phyloP scores from a whole-genome alignment of 2,888 invertebrate genomes.

The Suillia variegata region DNA sequence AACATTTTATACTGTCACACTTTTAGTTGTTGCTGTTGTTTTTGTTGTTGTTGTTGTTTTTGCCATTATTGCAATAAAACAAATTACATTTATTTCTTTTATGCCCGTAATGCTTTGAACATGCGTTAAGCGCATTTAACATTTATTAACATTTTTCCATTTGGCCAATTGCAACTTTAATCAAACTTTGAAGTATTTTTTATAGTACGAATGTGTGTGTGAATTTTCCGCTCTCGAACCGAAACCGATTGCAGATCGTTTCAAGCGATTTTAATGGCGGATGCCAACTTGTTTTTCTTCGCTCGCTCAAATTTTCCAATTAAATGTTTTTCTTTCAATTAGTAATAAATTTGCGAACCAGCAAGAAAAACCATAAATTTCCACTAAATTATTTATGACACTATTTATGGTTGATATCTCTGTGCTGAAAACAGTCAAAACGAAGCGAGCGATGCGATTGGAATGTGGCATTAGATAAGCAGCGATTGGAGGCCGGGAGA shows the following conservation, averaged over 20 bases:
- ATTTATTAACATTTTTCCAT: not conserved
- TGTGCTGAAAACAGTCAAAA: too few relatives aligned
- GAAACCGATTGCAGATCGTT: not conserved
- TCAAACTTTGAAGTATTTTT: too few relatives aligned
- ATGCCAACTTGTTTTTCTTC: not conserved
- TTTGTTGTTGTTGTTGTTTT: not conserved
- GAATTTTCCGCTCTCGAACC: not conserved
- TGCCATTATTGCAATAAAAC: not conserved
- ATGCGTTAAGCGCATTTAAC: not conserved
- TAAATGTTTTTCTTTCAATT: not conserved
- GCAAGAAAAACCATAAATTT: not conserved
- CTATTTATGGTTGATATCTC: slow-evolving; percentile 1
- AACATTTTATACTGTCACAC: too few relatives aligned
- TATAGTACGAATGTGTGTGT: too few relatives aligned
- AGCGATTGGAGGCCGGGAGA: too few relatives aligned
- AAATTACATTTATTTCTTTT: not conserved
- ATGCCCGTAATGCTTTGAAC: too few relatives aligned
- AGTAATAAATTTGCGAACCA: not conserved
- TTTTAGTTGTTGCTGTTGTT: not conserved
- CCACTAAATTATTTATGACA: not conserved
- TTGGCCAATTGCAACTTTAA: not conserved
- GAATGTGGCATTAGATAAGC: not conserved
- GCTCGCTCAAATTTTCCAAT: not conserved
- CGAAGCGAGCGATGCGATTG: not conserved
- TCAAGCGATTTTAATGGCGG: not conserved